Evolutionary conservation across 1,140 invertebrate species (phyloP).

Genomic region (Conopomorpha cramerella): DNA sequence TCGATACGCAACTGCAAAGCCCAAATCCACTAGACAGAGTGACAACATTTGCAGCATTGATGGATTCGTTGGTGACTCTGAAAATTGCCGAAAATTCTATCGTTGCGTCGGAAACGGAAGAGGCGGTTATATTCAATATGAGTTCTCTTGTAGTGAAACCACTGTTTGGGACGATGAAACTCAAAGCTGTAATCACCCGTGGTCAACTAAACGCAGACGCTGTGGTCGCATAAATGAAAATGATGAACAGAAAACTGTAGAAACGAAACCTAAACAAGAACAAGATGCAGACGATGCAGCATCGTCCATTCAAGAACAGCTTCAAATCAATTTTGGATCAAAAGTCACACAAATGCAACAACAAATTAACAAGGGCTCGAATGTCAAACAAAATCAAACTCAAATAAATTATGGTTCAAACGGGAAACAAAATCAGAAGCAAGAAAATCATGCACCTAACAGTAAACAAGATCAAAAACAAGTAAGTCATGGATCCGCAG

Average conservation of each 20-base stretch:
- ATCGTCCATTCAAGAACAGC: neutral
- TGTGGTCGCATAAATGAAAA: conserved; percentile 17
- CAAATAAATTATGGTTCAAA: neutral
- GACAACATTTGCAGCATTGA: conserved; percentile 38
- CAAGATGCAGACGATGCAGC: neutral
- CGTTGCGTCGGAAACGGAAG: conserved; percentile 67
- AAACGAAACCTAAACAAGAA: conserved; percentile 3
- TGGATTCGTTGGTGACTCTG: conserved; percentile 70
- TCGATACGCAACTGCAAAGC: neutral
- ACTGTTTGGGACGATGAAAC: conserved; percentile 68
- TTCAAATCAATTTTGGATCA: neutral
- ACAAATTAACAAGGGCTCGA: neutral
- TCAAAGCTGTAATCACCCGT: conserved; percentile 65
- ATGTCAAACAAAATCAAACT: neutral
- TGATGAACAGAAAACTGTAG: conserved; percentile 5
- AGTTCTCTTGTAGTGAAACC: conserved; percentile 68
- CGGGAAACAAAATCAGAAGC: neutral
- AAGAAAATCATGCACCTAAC: neutral
- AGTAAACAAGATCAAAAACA: neutral
- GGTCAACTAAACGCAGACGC: conserved; percentile 41
- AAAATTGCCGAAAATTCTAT: conserved; percentile 70
- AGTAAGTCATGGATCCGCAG: neutral
- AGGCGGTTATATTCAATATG: conserved; percentile 62
- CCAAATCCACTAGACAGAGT: conserved; percentile 6
- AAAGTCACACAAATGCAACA: neutral